Evolutionary conservation across 2,888 invertebrate species (phyloP).

Genomic region (Erebia epiphron): DNA sequence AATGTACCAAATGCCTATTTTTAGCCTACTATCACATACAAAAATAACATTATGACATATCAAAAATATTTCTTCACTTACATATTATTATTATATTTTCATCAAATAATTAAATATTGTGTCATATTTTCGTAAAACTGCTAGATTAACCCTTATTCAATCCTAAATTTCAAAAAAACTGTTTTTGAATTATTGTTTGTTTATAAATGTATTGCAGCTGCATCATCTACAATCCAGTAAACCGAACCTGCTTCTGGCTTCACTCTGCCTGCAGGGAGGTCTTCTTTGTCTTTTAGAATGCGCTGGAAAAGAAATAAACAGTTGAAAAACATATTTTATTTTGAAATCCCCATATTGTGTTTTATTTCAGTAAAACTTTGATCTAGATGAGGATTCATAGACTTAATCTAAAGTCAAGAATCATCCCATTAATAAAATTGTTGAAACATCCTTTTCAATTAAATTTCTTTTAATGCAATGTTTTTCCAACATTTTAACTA

Average conservation of each 20-base stretch:
- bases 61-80: not conserved
- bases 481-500: no score
- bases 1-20: constrained; percentile 2
- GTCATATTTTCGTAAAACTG: not conserved
- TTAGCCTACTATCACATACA: constrained; percentile 4
- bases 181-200: not conserved
- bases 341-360: no score
- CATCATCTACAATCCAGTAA: constrained; percentile 85
- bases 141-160: not conserved
- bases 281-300: constrained; percentile 89
- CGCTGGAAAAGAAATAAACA: constrained; percentile 82
- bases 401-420: no score
- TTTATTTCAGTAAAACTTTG: no score
- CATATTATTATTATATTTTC: not conserved
- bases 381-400: no score
- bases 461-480: no score
- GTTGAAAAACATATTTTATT: no score
- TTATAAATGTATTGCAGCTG: constrained; percentile 71
- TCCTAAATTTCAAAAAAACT: not conserved
- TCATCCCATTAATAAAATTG: no score
- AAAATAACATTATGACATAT: not conserved
- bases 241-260: constrained; percentile 85
- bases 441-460: no score
- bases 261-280: constrained; percentile 90
- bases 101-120: not conserved